Conservation (phyloP, 2,888 invertebrate genomes). For the Phlogophora meticulosa region DNA sequence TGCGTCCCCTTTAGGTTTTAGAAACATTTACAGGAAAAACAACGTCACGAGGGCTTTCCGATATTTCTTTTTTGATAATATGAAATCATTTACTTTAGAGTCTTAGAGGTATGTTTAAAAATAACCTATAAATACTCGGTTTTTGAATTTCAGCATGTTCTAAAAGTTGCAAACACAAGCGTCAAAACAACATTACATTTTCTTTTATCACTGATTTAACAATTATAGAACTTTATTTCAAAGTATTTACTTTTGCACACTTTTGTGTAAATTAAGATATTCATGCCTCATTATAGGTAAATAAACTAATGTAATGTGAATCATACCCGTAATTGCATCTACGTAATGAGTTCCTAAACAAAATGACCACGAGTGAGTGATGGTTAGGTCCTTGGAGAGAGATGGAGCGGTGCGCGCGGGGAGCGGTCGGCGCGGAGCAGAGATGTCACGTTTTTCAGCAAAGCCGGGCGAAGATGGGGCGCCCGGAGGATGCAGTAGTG, state of each 20-base stretch:
- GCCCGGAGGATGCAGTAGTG: constrained; percentile 89
- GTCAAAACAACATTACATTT: background rate
- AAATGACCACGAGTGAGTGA: constrained; percentile 78
- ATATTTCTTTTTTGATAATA: too few relatives aligned
- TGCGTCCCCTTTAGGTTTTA: background rate
- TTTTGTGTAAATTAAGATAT: constrained; percentile 13
- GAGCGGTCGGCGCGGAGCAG: constrained; percentile 73
- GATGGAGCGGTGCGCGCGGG: constrained; percentile 64
- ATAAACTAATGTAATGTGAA: constrained; percentile 47
- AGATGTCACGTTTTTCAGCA: constrained; percentile 87
- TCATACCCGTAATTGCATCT: constrained; percentile 69
- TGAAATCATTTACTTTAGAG: too few relatives aligned
- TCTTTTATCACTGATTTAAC: background rate
- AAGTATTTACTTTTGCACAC: background rate
- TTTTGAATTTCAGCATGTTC: background rate
- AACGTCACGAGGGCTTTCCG: background rate
- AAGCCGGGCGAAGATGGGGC: constrained; percentile 84
- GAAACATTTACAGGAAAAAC: background rate
- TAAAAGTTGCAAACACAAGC: constrained; percentile 3
- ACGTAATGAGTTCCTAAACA: constrained; percentile 77
- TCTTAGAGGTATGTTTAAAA: background rate
- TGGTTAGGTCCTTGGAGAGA: constrained; percentile 70
- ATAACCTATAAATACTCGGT: background rate
- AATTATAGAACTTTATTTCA: constrained; percentile 4
- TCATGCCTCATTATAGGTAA: constrained; percentile 22